Percentiles rank a stretch among this genome's conserved stretches.
Evolutionary conservation across 2,113 vertebrate species (phyloP).

Genomic region (Polypterus bichir): DNA sequence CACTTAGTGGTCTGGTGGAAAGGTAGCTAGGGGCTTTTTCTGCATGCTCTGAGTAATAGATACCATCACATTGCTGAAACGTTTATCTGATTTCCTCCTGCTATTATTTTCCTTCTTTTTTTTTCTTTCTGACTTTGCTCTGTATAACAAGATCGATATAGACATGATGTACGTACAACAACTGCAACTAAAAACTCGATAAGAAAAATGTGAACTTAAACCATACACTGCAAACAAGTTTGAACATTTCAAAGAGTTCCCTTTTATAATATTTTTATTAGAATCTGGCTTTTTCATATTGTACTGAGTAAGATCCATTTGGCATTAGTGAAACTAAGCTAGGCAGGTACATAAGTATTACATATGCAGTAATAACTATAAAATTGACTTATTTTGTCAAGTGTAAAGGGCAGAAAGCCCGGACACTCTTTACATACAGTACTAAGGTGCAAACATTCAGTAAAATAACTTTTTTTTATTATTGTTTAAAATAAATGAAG

Average conservation of each 20-base stretch:
- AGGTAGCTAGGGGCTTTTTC: slow-evolving; percentile 11
- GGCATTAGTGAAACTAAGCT: too few species aligned
- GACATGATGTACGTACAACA: slow-evolving; percentile 18
- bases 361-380: too few species aligned
- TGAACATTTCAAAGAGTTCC: slow-evolving; percentile 15
- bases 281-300: slow-evolving; percentile 8
- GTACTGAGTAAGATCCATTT: too few species aligned
- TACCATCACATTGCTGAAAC: slow-evolving; percentile 24
- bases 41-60: slow-evolving; percentile 17
- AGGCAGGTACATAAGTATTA: too few species aligned
- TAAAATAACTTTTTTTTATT: too few species aligned
- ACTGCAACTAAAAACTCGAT: slow-evolving; percentile 5
- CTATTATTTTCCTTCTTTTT: slow-evolving; percentile 23
- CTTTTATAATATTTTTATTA: slow-evolving; percentile 6
- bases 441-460: too few species aligned
- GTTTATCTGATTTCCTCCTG: slow-evolving; percentile 9
- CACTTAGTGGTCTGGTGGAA: slow-evolving; percentile 19
- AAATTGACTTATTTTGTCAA: too few species aligned
- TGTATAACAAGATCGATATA: slow-evolving; percentile 25
- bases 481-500: too few species aligned
- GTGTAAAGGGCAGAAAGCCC: too few species aligned
- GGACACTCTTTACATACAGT: too few species aligned
- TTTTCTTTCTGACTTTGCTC: slow-evolving; percentile 25
- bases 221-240: slow-evolving; percentile 15
- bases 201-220: too few species aligned